Percentiles rank a stretch among this genome's conserved stretches.
phyloP scores from a whole-genome alignment of 2,888 invertebrate species.

The Ptilodon capucinus region DNA sequence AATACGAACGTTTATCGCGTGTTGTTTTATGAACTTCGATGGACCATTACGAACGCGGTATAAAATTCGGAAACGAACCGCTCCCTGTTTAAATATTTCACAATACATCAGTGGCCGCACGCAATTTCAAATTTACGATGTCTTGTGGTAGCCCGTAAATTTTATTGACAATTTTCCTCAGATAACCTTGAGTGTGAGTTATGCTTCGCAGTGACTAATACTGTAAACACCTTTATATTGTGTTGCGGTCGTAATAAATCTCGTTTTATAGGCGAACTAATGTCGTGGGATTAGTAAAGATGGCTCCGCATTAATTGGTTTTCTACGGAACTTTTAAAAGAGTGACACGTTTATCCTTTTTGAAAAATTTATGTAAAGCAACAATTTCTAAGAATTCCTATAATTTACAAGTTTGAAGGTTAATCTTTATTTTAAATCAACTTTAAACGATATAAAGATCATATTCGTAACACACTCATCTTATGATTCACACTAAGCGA shows the following conservation, averaged over 20 bases:
- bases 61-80: constrained; percentile 41
- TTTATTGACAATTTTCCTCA: constrained; percentile 31
- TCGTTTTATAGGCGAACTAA: constrained; percentile 33
- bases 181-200: constrained; percentile 15
- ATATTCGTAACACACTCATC: too few relatives aligned
- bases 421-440: too few relatives aligned
- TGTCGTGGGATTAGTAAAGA: constrained; percentile 15
- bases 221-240: constrained; percentile 30
- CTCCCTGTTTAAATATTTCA: constrained; percentile 32
- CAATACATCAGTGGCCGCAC: constrained; percentile 33
- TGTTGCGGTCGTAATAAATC: constrained; percentile 50
- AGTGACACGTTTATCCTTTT: constrained; percentile 32
- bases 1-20: constrained; percentile 6
- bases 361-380: constrained; percentile 33
- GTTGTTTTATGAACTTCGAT: constrained; percentile 8
- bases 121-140: constrained; percentile 37
- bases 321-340: constrained; percentile 37
- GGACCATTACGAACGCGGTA: constrained; percentile 34
- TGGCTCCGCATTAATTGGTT: constrained; percentile 39
- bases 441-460: too few relatives aligned
- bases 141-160: constrained; percentile 33
- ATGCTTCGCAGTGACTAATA: constrained; percentile 39
- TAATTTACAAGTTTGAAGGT: too few relatives aligned
- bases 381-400: constrained; percentile 27
- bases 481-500: too few relatives aligned